Evolutionary conservation across 1,140 invertebrate genomes (phyloP).

Genomic region (Meloidogyne hapla): DNA sequence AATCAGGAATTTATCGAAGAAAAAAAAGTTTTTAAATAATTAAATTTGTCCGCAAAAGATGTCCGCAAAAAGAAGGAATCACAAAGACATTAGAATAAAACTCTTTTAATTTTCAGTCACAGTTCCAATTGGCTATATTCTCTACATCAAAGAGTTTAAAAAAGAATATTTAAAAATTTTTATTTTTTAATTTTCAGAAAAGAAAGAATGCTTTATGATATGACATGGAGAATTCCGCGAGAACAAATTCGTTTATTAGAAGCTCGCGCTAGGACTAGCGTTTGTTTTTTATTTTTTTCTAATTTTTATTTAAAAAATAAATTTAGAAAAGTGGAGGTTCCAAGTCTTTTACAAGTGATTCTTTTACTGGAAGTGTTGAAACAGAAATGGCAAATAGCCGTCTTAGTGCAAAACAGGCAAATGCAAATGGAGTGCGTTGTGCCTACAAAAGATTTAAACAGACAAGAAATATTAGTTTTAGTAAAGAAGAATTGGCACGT

Average conservation of each 20-base stretch:
- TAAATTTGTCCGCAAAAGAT: too few relatives aligned
- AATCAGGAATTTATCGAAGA: too few relatives aligned
- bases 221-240: constrained; percentile 62
- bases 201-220: constrained; percentile 61
- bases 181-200: constrained; percentile 51
- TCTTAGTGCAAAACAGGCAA: constrained; percentile 52
- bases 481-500: constrained; percentile 53
- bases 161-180: not conserved
- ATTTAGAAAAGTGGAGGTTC: not conserved
- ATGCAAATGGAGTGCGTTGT: constrained; percentile 57
- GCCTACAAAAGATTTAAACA: constrained; percentile 57
- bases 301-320: not conserved
- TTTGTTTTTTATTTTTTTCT: not conserved
- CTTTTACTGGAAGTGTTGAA: constrained; percentile 38
- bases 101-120: constrained; percentile 17
- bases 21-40: too few relatives aligned
- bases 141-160: constrained; percentile 61
- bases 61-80: too few relatives aligned
- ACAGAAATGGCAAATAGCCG: constrained; percentile 47
- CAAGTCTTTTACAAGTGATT: constrained; percentile 39
- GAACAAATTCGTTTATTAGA: constrained; percentile 56
- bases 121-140: constrained; percentile 58
- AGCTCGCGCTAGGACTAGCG: not conserved
- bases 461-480: constrained; percentile 60
- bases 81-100: not conserved